Evolutionary conservation across 2,113 vertebrate species (phyloP).

Genomic region (Raja brachyura): DNA sequence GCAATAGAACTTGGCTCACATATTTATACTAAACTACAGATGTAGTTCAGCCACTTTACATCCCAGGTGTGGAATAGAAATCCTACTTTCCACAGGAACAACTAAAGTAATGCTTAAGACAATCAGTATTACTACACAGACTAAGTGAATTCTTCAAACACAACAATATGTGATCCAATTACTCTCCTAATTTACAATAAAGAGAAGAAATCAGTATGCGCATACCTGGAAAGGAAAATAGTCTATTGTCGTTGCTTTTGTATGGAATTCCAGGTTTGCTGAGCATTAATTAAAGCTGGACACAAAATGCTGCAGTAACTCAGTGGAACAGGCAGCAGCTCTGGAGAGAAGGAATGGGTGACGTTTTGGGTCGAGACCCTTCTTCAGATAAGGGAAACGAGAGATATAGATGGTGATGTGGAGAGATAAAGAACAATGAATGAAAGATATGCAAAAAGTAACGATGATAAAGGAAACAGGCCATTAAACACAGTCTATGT

Average conservation of each 20-base stretch:
- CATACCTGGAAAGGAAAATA: not conserved
- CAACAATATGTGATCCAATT: not conserved
- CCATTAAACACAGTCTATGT: too few species aligned
- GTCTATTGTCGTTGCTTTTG: not conserved
- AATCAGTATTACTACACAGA: not conserved
- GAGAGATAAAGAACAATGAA: too few species aligned
- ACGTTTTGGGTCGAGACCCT: too few species aligned
- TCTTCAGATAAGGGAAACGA: too few species aligned
- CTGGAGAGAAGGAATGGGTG: too few species aligned
- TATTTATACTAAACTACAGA: not conserved
- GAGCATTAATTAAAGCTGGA: too few species aligned
- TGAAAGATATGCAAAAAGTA: too few species aligned
- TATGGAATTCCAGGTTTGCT: not conserved
- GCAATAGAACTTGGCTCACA: not conserved
- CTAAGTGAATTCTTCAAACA: not conserved
- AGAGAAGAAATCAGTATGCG: not conserved
- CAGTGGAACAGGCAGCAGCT: too few species aligned
- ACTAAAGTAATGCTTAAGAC: not conserved
- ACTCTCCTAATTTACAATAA: not conserved
- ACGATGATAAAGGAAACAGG: too few species aligned
- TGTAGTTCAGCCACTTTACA: not conserved
- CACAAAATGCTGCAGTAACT: too few species aligned
- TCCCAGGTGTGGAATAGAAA: not conserved
- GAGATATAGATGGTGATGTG: too few species aligned
- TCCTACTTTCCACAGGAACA: not conserved